Conservation (phyloP, 1,140 invertebrate species). For the Eciton burchellii region DNA sequence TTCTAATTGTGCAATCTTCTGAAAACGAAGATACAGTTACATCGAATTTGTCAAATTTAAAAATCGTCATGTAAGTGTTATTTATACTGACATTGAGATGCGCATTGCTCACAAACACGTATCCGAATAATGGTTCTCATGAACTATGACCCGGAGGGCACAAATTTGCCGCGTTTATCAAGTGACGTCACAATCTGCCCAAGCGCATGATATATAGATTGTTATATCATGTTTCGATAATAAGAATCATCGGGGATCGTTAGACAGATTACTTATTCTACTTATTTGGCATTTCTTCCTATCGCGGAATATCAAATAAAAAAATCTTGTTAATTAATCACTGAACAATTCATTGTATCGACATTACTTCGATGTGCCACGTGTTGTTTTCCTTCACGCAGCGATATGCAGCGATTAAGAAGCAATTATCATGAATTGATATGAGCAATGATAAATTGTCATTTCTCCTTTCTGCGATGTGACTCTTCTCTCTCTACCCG, state of each 20-base stretch:
- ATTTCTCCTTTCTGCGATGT: not conserved
- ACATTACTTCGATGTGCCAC: not conserved
- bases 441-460: not conserved
- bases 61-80: not conserved
- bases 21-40: not conserved
- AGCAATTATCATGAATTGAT: not conserved
- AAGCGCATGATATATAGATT: no score
- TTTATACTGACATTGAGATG: not conserved
- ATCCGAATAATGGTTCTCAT: not conserved
- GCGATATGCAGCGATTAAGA: not conserved
- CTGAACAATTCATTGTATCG: not conserved
- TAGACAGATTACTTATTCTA: not conserved
- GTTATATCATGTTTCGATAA: not conserved
- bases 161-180: constrained; percentile 27
- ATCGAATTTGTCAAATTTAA: not conserved
- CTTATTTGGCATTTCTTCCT: no score
- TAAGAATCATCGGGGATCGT: not conserved
- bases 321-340: not conserved
- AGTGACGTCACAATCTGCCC: constrained; percentile 6
- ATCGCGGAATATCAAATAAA: not conserved
- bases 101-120: not conserved
- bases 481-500: not conserved
- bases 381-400: not conserved
- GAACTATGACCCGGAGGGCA: not conserved
- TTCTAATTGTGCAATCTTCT: not conserved